Percentiles rank a stretch among this genome's conserved stretches.
phyloP scores from a whole-genome alignment of 2,888 invertebrate genomes.

The Crepidodera aurea region DNA sequence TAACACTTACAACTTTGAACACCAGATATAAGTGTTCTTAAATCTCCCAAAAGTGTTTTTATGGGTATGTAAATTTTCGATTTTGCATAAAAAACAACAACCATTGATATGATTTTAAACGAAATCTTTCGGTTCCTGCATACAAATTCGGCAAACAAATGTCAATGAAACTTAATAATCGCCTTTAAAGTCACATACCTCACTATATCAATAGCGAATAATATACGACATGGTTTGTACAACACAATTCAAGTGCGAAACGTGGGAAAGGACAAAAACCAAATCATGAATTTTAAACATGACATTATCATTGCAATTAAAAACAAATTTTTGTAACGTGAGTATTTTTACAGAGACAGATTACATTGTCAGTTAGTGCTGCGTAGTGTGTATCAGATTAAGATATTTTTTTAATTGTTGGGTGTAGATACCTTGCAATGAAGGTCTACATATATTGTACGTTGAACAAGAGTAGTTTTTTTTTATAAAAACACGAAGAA shows the following conservation, averaged over 20 bases:
- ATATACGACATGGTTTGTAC: background rate
- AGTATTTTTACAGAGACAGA: constrained; percentile 35
- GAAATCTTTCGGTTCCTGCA: background rate
- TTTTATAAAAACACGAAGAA: background rate
- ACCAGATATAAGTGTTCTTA: no score
- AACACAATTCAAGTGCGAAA: constrained; percentile 31
- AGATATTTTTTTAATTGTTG: constrained; percentile 32
- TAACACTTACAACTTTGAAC: no score
- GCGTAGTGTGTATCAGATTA: constrained; percentile 27
- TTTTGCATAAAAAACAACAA: background rate
- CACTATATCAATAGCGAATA: background rate
- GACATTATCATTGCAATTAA: constrained; percentile 33
- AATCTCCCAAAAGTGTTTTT: no score
- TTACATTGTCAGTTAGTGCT: constrained; percentile 33
- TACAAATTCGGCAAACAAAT: background rate
- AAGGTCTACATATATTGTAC: constrained; percentile 32
- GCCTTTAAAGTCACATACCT: background rate
- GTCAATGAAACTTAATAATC: background rate
- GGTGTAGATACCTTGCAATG: constrained; percentile 32
- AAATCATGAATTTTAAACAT: constrained; percentile 31
- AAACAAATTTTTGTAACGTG: constrained; percentile 39
- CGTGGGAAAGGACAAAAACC: constrained; percentile 37
- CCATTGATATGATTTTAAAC: background rate
- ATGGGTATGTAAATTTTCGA: background rate
- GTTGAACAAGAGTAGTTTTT: background rate